Evolutionary conservation across 1,140 invertebrate genomes (phyloP), one percentile per base, ranked within the genome.

Genomic region (Drosophila watanabei): DNA sequence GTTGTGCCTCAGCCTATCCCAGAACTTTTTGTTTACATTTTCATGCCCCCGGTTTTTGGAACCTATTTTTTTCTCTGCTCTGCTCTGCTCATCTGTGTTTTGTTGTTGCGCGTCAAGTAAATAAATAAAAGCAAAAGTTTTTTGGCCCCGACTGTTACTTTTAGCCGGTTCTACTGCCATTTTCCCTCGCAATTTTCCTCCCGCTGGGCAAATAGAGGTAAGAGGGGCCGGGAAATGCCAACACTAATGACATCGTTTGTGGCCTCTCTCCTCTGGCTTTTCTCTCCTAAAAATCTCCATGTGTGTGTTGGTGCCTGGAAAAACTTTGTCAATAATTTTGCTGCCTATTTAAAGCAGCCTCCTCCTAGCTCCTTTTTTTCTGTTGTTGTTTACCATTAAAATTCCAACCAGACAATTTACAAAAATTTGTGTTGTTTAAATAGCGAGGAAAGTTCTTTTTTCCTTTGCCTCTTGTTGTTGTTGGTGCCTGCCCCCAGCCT

Each of bases 361-460:
- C 28, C 58, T 30, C 2, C 10, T 14, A 30, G 46, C 45, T 70
- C 56, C 35, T 39, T 69, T 41, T 49, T 35, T 65, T 43, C 46
- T 68, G 51, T 52, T 72, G 41, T 56, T 54, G 35, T 64, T 89
- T 89, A 82, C 81, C 86, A 89, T 89, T 90, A 89, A 89, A 89
- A 89, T 89, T 90, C 85, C 79, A 76, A 80, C 66, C 79, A 90
- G 85, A 82, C 81, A 89, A 89, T 88, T 88, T 90, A 85, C 87
- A 88, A 61, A 89, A 90, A 86, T 89, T 85, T 85, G 78, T 89
- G 85, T 89, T 88, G 80, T 89, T 88, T 88, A 88, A 88, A 89
- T 89, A 89, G 80, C 81, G 71, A 58, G 71, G 54, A 41, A 78
- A 75, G 49, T 78, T 82, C 81, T 80, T 75, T 64, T 48, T 48